Percentiles rank a stretch among this genome's conserved stretches.
phyloP scores from a whole-genome alignment of 2,888 invertebrate species.

The Lithophane leautieri region DNA sequence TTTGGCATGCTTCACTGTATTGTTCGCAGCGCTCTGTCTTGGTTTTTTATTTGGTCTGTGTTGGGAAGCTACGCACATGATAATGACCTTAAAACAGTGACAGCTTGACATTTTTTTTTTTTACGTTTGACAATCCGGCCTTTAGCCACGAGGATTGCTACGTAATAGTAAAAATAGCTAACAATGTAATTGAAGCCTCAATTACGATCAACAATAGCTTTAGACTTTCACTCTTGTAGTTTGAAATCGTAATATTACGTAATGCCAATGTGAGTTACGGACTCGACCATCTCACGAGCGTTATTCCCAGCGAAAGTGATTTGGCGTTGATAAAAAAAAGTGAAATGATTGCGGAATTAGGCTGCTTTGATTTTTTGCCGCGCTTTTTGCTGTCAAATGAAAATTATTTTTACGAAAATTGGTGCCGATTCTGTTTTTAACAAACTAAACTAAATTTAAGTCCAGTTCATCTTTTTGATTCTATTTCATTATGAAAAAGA shows the following conservation, averaged over 20 bases:
- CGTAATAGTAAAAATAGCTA: slow-evolving; percentile 8
- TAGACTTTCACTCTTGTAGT: slow-evolving; percentile 48
- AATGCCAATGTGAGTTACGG: slow-evolving; percentile 53
- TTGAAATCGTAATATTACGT: slow-evolving; percentile 54
- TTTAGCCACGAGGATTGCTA: not conserved
- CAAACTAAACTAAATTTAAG: too few species aligned
- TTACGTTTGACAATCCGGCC: not conserved
- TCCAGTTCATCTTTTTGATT: too few species aligned
- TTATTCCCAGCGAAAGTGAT: slow-evolving; percentile 57
- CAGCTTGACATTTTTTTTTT: not conserved
- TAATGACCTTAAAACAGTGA: too few species aligned
- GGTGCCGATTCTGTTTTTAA: too few species aligned
- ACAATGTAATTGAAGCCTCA: slow-evolving; percentile 49
- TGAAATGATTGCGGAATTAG: slow-evolving; percentile 49
- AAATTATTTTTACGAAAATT: not conserved
- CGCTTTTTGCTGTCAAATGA: slow-evolving; percentile 28
- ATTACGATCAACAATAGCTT: slow-evolving; percentile 56
- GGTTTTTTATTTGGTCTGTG: too few species aligned
- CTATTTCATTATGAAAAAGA: too few species aligned
- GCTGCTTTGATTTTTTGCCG: slow-evolving; percentile 13
- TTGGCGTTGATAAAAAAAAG: slow-evolving; percentile 48
- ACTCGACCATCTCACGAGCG: slow-evolving; percentile 28
- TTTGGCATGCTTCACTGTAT: too few species aligned
- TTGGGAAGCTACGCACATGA: too few species aligned
- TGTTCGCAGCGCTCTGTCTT: too few species aligned